Evolutionary conservation across 2,888 invertebrate genomes (phyloP).

Genomic region (Dromius quadrimaculatus): DNA sequence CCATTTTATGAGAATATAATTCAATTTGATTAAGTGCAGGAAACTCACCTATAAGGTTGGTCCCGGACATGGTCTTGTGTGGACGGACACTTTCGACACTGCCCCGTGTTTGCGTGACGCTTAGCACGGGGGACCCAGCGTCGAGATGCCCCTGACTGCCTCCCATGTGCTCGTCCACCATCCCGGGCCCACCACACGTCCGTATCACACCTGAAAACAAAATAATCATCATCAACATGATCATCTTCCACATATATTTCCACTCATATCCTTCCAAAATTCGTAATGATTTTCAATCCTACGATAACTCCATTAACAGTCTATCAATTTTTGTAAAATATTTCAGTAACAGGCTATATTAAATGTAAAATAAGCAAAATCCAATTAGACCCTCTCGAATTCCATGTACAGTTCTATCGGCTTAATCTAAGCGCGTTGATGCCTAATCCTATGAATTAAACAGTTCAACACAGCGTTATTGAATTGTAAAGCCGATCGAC

Average conservation of each 20-base stretch:
- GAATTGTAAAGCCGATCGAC: slow-evolving; percentile 30
- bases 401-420: slow-evolving; percentile 10
- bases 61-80: slow-evolving; percentile 72
- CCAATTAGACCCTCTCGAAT: slow-evolving; percentile 21
- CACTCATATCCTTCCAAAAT: too few species aligned
- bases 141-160: slow-evolving; percentile 70
- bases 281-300: too few species aligned
- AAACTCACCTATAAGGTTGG: slow-evolving; percentile 72
- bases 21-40: too few species aligned
- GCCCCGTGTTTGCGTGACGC: slow-evolving; percentile 60
- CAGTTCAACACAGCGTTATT: slow-evolving; percentile 24
- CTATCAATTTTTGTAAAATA: too few species aligned
- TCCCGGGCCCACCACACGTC: slow-evolving; percentile 65
- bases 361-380: slow-evolving; percentile 32
- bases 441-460: slow-evolving; percentile 24
- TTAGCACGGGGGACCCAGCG: slow-evolving; percentile 66
- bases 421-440: slow-evolving; percentile 34
- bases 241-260: too few species aligned
- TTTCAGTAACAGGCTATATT: too few species aligned
- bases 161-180: slow-evolving; percentile 70
- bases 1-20: not conserved
- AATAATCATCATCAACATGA: too few species aligned
- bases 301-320: too few species aligned
- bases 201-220: slow-evolving; percentile 64
- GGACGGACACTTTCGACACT: slow-evolving; percentile 68